Conservation (phyloP, 1,140 invertebrate genomes). For the Carposina sasakii region DNA sequence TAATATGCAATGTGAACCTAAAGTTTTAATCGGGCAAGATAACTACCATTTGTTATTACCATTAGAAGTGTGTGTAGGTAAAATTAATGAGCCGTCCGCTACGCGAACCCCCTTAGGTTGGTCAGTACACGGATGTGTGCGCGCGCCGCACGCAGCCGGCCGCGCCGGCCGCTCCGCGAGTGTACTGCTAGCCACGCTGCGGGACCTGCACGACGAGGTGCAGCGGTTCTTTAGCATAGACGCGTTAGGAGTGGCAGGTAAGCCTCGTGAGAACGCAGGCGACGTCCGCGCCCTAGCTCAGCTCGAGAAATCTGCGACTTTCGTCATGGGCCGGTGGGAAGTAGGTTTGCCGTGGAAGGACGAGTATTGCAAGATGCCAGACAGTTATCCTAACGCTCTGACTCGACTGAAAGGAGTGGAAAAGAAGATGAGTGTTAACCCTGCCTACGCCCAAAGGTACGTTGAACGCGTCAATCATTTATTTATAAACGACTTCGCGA, state of each 20-base stretch:
- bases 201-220: slow-evolving; percentile 5
- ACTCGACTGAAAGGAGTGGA: not conserved
- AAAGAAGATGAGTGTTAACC: not conserved
- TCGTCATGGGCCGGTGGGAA: slow-evolving; percentile 2
- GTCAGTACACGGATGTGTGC: slow-evolving; percentile 13
- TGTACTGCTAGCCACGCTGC: slow-evolving; percentile 5
- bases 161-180: not conserved
- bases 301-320: not conserved
- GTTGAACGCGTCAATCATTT: not conserved
- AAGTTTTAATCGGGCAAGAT: slow-evolving; percentile 24
- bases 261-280: slow-evolving; percentile 2
- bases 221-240: not conserved
- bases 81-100: slow-evolving; percentile 15
- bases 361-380: not conserved
- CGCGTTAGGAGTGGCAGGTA: not conserved
- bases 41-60: slow-evolving; percentile 19
- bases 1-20: slow-evolving; percentile 7
- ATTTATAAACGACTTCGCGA: not conserved
- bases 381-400: not conserved
- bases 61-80: slow-evolving; percentile 10
- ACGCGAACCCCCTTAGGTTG: slow-evolving; percentile 20
- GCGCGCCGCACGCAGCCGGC: not conserved
- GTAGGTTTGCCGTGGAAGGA: slow-evolving; percentile 11
- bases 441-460: not conserved
- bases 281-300: not conserved